These are phyloP conservation scores for Neostethus bicornis DNA, from an alignment of 2,797 vertebrate genomes.

Conservation along the genomic window DNA sequence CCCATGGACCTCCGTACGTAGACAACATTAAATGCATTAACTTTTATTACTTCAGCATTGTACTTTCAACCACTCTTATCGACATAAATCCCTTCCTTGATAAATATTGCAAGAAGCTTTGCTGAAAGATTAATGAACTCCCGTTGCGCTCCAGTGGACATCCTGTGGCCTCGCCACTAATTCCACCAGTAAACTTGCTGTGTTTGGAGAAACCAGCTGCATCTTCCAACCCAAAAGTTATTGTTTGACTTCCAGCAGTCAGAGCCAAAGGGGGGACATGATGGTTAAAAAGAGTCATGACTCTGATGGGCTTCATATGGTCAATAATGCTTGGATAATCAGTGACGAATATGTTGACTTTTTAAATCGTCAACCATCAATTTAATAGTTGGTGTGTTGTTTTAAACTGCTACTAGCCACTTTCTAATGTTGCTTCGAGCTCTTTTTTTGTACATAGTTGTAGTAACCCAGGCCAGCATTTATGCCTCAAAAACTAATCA, in stretches of 20 bases:
- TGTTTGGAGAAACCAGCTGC: slow-evolving; percentile 57
- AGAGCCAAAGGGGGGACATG: slow-evolving; percentile 12
- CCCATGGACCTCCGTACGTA: slow-evolving; percentile 10
- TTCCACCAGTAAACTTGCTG: slow-evolving; percentile 49
- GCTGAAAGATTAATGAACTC: slow-evolving; percentile 66
- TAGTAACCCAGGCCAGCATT: too few species aligned
- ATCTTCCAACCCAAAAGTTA: slow-evolving; percentile 16
- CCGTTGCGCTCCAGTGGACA: slow-evolving; percentile 44
- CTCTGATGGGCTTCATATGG: slow-evolving; percentile 29
- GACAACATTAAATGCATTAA: slow-evolving; percentile 43
- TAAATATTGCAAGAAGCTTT: slow-evolving; percentile 65
- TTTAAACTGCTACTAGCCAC: too few species aligned
- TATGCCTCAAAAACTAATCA: too few species aligned
- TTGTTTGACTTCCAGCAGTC: slow-evolving; percentile 44
- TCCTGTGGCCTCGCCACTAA: slow-evolving; percentile 45
- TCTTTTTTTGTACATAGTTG: too few species aligned
- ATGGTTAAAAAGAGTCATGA: background rate
- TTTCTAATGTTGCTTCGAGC: too few species aligned
- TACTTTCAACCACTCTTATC: slow-evolving; percentile 33
- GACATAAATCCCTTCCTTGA: slow-evolving; percentile 58
- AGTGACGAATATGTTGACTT: too few species aligned
- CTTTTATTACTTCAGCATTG: slow-evolving; percentile 29
- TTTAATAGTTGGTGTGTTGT: too few species aligned
- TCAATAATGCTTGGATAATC: too few species aligned
- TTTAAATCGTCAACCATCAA: too few species aligned